Percentiles rank a stretch among this genome's conserved stretches.
phyloP scores from a whole-genome alignment of 2,797 vertebrate species.

The Gymnocypris eckloni region DNA sequence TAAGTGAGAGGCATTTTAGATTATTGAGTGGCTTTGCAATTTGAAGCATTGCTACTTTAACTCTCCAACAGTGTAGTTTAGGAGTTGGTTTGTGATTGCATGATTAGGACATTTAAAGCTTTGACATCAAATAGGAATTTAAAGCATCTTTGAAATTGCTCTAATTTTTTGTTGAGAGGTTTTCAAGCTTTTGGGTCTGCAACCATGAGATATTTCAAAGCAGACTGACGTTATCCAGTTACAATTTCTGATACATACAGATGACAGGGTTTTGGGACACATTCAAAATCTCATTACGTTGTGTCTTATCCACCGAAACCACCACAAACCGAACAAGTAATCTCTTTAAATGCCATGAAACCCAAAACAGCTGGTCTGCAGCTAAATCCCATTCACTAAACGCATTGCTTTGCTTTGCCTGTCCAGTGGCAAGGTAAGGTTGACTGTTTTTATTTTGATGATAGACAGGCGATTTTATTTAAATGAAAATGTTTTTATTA shows the following conservation, averaged over 20 bases:
- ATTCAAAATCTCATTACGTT: conserved; percentile 14
- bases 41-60: neutral
- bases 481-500: neutral
- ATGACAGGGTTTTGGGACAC: neutral
- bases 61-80: neutral
- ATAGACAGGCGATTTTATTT: neutral
- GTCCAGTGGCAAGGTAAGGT: neutral
- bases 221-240: neutral
- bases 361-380: conserved; percentile 33
- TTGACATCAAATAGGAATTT: neutral
- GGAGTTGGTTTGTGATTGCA: neutral
- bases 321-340: conserved; percentile 34
- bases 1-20: neutral
- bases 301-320: conserved; percentile 12
- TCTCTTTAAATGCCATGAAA: conserved; percentile 42
- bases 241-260: neutral
- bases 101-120: neutral
- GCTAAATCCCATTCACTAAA: neutral
- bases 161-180: neutral
- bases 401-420: neutral
- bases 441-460: neutral
- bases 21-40: neutral
- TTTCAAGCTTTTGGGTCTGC: neutral
- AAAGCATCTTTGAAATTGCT: neutral
- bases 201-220: neutral